Percentiles rank a stretch among this genome's conserved stretches.
Conservation (phyloP, 2,888 invertebrate species). For the Phlogophora meticulosa region DNA sequence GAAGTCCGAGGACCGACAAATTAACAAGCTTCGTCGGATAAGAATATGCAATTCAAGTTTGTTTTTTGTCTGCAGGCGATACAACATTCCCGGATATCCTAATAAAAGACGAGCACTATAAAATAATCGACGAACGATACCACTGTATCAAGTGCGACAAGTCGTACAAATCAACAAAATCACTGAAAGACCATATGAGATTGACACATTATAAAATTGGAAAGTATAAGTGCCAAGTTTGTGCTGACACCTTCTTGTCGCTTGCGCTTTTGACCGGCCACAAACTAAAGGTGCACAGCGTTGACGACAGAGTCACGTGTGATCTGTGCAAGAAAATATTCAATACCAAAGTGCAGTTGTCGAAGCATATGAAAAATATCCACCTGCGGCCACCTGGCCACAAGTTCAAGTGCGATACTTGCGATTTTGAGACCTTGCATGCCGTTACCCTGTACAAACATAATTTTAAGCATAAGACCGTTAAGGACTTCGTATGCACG, state of each 20-base stretch:
- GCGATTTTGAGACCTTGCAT: slow-evolving; percentile 82
- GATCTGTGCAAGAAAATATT: slow-evolving; percentile 80
- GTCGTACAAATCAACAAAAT: slow-evolving; percentile 70
- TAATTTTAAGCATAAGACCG: slow-evolving; percentile 82
- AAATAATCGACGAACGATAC: slow-evolving; percentile 68
- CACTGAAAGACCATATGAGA: slow-evolving; percentile 76
- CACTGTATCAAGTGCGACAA: slow-evolving; percentile 77
- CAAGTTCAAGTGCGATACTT: slow-evolving; percentile 78
- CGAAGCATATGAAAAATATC: slow-evolving; percentile 78
- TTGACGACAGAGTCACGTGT: slow-evolving; percentile 81
- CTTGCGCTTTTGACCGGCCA: slow-evolving; percentile 74
- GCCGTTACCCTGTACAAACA: slow-evolving; percentile 80
- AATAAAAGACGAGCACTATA: slow-evolving; percentile 74
- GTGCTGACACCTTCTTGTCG: slow-evolving; percentile 75
- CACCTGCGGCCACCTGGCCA: slow-evolving; percentile 80
- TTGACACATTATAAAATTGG: slow-evolving; percentile 78
- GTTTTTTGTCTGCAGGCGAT: slow-evolving; percentile 76
- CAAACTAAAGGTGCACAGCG: slow-evolving; percentile 77
- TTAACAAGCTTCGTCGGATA: slow-evolving; percentile 8
- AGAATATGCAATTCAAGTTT: slow-evolving; percentile 36
- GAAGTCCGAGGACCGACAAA: too few relatives aligned
- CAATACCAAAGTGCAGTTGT: slow-evolving; percentile 75
- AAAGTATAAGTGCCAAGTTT: slow-evolving; percentile 71
- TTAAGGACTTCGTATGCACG: slow-evolving; percentile 84
- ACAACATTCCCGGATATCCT: slow-evolving; percentile 68